These are phyloP conservation scores for Caenorhabditis parvicauda DNA, from an alignment of 2,888 invertebrate genomes.

Conservation along the genomic window DNA sequence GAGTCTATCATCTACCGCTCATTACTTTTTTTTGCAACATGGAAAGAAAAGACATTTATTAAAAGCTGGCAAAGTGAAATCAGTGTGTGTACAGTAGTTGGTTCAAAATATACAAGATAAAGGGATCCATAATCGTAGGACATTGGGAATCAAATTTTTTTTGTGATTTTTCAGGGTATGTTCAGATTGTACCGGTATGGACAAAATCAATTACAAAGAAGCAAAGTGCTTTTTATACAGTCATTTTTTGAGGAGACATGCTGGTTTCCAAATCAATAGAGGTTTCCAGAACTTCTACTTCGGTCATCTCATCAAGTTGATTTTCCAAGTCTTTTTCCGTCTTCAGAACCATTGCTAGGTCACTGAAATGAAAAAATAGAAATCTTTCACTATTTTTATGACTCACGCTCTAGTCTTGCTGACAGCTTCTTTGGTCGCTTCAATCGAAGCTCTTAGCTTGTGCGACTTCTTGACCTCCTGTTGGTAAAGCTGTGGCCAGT, in stretches of 20 bases:
- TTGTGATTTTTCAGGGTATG: no score
- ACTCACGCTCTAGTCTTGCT: constrained; percentile 27
- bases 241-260: constrained; percentile 16
- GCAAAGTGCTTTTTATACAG: constrained; percentile 4
- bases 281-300: constrained; percentile 20
- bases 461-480: constrained; percentile 36
- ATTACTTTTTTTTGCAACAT: neutral
- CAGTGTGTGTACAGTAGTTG: no score
- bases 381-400: neutral
- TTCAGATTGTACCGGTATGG: no score
- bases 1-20: neutral
- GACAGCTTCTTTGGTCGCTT: constrained; percentile 37
- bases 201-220: no score
- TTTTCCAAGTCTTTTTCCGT: constrained; percentile 21
- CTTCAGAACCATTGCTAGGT: constrained; percentile 18
- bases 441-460: constrained; percentile 36
- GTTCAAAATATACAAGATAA: no score
- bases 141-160: no score
- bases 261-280: constrained; percentile 16
- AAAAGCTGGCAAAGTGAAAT: neutral
- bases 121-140: no score
- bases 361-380: constrained; percentile 19
- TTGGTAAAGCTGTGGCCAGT: constrained; percentile 40
- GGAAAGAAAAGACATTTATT: neutral
- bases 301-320: constrained; percentile 20